These are phyloP conservation scores for Phalera bucephala DNA, from an alignment of 2,888 invertebrate genomes.

Conservation along the genomic window DNA sequence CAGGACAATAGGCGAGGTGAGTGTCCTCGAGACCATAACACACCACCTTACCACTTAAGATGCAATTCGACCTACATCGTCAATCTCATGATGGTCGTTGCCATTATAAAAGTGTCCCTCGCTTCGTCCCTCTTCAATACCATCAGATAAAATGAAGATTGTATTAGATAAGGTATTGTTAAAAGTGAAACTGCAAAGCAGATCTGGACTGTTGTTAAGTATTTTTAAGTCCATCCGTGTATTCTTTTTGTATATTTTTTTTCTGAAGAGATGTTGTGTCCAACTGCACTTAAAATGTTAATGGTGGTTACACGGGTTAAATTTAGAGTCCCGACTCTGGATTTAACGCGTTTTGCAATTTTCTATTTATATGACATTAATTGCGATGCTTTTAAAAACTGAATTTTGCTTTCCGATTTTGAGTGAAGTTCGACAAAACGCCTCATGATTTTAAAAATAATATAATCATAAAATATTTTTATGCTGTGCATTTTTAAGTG, in stretches of 20 bases:
- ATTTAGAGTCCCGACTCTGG: slow-evolving; percentile 36
- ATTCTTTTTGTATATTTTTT: slow-evolving; percentile 49
- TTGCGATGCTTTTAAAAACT: slow-evolving; percentile 48
- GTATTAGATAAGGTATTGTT: slow-evolving; percentile 73
- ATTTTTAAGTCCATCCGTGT: slow-evolving; percentile 76
- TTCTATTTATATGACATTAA: slow-evolving; percentile 34
- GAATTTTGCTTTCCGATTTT: slow-evolving; percentile 68
- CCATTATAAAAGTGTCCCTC: slow-evolving; percentile 78
- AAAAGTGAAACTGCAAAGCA: slow-evolving; percentile 80
- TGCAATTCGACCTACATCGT: slow-evolving; percentile 83
- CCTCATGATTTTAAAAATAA: slow-evolving; percentile 34
- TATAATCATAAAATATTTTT: slow-evolving; percentile 17
- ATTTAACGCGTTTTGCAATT: slow-evolving; percentile 47
- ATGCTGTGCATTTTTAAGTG: slow-evolving; percentile 23
- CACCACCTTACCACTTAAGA: slow-evolving; percentile 82
- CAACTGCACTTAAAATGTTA: slow-evolving; percentile 81
- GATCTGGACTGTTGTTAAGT: slow-evolving; percentile 77
- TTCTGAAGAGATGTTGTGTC: slow-evolving; percentile 76
- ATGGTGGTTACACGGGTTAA: slow-evolving; percentile 68
- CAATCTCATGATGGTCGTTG: slow-evolving; percentile 79
- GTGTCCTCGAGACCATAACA: slow-evolving; percentile 76
- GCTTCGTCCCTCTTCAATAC: slow-evolving; percentile 79
- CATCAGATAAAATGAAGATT: slow-evolving; percentile 77
- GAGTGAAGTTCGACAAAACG: slow-evolving; percentile 82
- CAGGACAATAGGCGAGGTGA: slow-evolving; percentile 79